Base-by-base conservation (phyloP, 2,797 vertebrate species). In the Erithacus rubecula region DNA sequence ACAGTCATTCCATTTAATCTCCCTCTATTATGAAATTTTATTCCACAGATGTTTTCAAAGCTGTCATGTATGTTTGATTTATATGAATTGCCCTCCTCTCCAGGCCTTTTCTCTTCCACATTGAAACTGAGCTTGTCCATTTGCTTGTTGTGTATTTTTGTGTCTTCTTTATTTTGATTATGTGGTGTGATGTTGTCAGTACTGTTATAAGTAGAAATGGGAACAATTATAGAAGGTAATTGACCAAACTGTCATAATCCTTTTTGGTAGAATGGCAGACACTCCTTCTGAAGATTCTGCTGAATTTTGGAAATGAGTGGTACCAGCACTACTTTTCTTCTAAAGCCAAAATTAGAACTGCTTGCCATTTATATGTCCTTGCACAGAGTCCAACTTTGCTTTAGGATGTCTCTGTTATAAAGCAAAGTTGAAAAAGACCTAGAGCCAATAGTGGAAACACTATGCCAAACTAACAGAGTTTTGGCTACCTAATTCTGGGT, bases 1-100 rank as follows among this genome's bases (percentile, higher is more conserved):
- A 51, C 72, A 96, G 52, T 63, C 34, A 44, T 83, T 92, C 83
- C 44, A 67, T 94, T 95, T 90, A 89, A 74, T 93, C 47, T 89
- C 41, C 23, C 15, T 79, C n/a, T n/a, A 41, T 83, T 87, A 87
- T 30, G 51, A 83, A 82, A 9, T 87, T 87, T 83, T 82, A 67
- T 68, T 89, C 56, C 47, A 77, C 79, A 80, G 36, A 81, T 94
- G 53, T 91, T 93, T 92, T 92, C 13, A 51, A 64, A 92, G 84
- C 36, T 72, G 59, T 90, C 22, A 20, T 30, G 19, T 92, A 46
- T 90, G 63, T 81, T 94, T 49, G 37, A 70, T 83, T 83, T 79
- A 39, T 84, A 27, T 32, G 63, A 78, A 55, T 76, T 78, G 37
- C 36, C 34, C 81, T 96, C 34, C 27, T 67, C 91, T 90, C 59